phyloP scores from a whole-genome alignment of 2,113 vertebrate species.

The Helogale parvula region DNA sequence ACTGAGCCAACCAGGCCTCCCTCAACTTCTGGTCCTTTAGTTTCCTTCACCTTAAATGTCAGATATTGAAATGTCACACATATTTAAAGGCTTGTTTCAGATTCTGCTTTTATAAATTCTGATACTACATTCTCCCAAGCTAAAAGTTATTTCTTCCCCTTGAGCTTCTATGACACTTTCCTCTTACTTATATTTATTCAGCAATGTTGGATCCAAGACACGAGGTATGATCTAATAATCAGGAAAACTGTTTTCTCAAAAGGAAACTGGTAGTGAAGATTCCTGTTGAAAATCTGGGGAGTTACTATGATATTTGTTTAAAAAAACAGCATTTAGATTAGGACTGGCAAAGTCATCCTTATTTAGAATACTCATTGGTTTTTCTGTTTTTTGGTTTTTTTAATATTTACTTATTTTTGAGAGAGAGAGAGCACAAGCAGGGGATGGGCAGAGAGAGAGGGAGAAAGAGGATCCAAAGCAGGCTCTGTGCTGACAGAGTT shows the following conservation, averaged over 20 bases:
- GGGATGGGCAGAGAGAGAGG: too few species aligned
- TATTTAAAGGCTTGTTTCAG: conserved; percentile 44
- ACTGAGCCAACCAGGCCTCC: background rate
- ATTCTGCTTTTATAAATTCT: background rate
- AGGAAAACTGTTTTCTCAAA: conserved; percentile 34
- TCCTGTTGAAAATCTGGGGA: background rate
- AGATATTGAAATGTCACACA: background rate
- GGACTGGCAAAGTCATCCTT: background rate
- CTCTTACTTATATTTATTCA: background rate
- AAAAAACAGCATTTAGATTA: background rate
- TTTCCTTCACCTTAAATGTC: conserved; percentile 1
- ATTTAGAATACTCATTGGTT: background rate
- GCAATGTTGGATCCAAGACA: background rate
- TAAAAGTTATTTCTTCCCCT: background rate
- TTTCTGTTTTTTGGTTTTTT: too few species aligned
- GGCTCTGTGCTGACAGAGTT: too few species aligned
- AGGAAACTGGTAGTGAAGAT: background rate
- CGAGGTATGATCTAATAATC: background rate
- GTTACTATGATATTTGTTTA: conserved; percentile 10
- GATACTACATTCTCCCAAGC: background rate
- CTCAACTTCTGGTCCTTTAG: background rate
- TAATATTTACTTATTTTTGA: too few species aligned
- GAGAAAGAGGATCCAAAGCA: too few species aligned
- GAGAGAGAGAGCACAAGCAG: too few species aligned
- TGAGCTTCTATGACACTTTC: background rate